These are phyloP conservation scores for Ciconia boyciana DNA, from an alignment of 2,113 vertebrate genomes.

Conservation along the genomic window DNA sequence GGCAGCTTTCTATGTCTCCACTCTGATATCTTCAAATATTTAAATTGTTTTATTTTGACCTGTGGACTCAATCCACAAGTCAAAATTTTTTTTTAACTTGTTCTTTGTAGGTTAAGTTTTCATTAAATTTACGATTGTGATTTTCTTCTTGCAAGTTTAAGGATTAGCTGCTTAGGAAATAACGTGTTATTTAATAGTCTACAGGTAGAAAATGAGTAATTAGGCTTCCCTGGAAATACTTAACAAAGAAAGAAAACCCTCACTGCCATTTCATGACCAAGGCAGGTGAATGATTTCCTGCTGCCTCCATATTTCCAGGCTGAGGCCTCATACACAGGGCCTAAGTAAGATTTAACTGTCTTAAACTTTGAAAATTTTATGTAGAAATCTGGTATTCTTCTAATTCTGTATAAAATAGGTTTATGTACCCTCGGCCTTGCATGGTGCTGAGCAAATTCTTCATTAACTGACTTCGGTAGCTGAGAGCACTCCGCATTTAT, in stretches of 20 bases:
- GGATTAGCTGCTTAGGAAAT: neutral
- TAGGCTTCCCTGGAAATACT: neutral
- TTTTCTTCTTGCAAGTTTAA: neutral
- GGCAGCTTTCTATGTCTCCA: neutral
- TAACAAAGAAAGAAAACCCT: neutral
- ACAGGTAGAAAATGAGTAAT: neutral
- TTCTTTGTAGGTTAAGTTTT: neutral
- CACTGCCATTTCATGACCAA: neutral
- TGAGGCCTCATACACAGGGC: neutral
- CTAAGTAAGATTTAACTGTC: neutral
- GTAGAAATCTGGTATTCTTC: neutral
- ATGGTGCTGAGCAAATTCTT: neutral
- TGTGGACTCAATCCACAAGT: neutral
- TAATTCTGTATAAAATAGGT: neutral
- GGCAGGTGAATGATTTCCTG: neutral
- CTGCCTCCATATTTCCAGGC: neutral
- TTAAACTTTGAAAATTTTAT: neutral
- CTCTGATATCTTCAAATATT: neutral
- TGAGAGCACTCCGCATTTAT: conserved; percentile 10
- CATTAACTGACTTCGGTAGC: conserved; percentile 19
- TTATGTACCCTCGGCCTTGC: neutral
- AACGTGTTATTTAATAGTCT: neutral
- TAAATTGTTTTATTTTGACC: neutral
- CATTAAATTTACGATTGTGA: neutral
- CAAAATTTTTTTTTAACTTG: neutral